Conservation (phyloP, 2,113 vertebrate genomes). For the Oreochromis aureus region DNA sequence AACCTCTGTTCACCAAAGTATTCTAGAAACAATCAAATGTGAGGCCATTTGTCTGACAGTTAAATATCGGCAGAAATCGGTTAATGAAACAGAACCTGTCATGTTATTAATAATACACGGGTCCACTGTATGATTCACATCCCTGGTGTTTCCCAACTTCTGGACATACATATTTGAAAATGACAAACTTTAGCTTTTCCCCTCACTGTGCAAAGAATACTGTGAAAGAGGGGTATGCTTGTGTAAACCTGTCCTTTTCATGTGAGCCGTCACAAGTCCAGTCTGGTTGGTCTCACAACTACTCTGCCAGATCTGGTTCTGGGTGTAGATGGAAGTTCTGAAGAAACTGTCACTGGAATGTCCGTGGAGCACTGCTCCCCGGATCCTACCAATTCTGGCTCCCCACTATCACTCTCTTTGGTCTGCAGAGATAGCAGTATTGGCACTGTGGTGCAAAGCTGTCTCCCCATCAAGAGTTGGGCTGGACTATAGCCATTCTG, state of each 20-base stretch:
- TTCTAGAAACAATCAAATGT: background rate
- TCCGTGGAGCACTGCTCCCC: background rate
- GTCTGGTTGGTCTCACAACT: background rate
- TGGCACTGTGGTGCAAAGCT: background rate
- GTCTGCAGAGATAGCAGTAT: background rate
- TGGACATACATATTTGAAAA: background rate
- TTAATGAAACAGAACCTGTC: background rate
- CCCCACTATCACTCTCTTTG: background rate
- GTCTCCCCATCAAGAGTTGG: background rate
- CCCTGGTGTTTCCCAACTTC: background rate
- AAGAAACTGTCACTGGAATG: background rate
- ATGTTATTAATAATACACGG: background rate
- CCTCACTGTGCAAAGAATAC: background rate
- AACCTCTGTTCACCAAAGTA: background rate
- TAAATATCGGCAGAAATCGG: background rate
- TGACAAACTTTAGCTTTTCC: accelerated
- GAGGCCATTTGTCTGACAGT: background rate
- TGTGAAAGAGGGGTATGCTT: accelerated
- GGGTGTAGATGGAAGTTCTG: background rate
- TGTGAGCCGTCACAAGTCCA: background rate
- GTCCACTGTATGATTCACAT: background rate
- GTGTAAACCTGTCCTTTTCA: accelerated
- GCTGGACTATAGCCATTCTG: background rate
- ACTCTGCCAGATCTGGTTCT: background rate
- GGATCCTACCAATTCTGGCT: background rate